Percentiles rank a stretch among this genome's conserved stretches.
Evolutionary conservation across 2,113 vertebrate genomes (phyloP).

Genomic region (Microcebus tavaratra): DNA sequence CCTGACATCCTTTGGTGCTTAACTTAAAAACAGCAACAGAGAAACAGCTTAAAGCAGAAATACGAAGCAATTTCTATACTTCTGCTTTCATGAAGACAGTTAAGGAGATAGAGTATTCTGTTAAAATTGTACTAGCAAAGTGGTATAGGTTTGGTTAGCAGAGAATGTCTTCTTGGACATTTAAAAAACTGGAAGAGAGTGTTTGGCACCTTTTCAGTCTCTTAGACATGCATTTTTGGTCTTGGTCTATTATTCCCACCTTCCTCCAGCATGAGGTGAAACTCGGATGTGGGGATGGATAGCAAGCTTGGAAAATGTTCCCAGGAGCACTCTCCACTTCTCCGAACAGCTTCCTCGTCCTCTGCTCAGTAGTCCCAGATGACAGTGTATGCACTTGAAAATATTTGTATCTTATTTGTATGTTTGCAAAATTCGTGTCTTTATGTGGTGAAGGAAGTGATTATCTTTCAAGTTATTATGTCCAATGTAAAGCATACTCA

Average conservation of each 20-base stretch:
- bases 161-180: neutral
- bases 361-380: neutral
- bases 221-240: neutral
- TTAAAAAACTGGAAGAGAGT: neutral
- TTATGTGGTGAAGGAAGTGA: neutral
- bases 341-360: neutral
- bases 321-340: neutral
- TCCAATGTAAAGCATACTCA: neutral
- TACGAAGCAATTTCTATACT: neutral
- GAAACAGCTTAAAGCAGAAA: conserved; percentile 40
- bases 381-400: neutral
- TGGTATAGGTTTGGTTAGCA: neutral
- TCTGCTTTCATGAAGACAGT: neutral
- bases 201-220: neutral
- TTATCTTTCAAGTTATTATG: neutral
- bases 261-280: neutral
- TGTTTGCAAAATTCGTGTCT: neutral
- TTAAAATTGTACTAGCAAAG: neutral
- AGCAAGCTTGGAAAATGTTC: neutral
- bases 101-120: neutral
- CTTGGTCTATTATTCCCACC: neutral
- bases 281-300: neutral
- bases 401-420: neutral
- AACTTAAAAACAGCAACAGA: conserved; percentile 30
- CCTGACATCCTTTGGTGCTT: conserved; percentile 40